Conservation (phyloP, 2,113 vertebrate genomes). For the Platysternon megacephalum region DNA sequence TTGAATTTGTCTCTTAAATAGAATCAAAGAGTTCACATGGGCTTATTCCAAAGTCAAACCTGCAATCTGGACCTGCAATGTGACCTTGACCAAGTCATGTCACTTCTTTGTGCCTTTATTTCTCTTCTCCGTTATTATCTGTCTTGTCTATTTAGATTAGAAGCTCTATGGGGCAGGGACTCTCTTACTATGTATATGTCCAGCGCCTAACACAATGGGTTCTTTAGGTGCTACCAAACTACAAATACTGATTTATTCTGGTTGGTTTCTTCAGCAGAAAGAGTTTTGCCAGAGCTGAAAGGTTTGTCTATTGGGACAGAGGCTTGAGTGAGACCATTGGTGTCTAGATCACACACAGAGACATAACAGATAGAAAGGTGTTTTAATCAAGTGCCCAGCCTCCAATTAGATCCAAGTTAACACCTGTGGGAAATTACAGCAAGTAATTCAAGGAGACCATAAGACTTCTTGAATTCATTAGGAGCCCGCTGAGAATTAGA, state of each 20-base stretch:
- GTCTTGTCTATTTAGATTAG: not conserved
- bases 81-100: not conserved
- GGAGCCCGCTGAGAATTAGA: not conserved
- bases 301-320: not conserved
- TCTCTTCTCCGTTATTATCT: not conserved
- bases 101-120: not conserved
- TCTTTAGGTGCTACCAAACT: not conserved
- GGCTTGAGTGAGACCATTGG: not conserved
- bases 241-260: not conserved
- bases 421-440: not conserved
- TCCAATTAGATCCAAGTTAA: not conserved
- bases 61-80: not conserved
- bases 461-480: not conserved
- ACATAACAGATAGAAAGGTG: accelerated
- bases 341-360: not conserved
- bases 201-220: not conserved
- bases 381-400: not conserved
- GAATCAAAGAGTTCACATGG: not conserved
- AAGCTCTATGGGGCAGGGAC: not conserved
- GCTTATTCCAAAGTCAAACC: slow-evolving; percentile 13
- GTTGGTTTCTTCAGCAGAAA: not conserved
- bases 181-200: not conserved
- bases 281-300: not conserved
- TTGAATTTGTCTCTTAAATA: accelerated
- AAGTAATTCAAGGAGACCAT: not conserved